A percentile compares a stretch with the other conserved stretches of the same genome.
These are phyloP conservation scores for Candoia aspera DNA, from an alignment of 2,113 vertebrate species.

Conservation along the genomic window DNA sequence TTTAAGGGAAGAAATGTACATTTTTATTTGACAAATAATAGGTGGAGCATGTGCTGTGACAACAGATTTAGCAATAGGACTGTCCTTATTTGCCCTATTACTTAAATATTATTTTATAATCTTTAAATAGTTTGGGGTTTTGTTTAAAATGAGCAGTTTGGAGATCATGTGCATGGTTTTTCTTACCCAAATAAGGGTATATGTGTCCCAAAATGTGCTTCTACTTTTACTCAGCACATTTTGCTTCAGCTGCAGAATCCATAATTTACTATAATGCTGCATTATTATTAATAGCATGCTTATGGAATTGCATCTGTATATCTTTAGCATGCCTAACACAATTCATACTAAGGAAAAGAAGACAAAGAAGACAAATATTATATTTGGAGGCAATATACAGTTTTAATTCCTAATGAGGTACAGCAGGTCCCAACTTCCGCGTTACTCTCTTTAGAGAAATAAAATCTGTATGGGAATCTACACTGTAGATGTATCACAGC, in stretches of 20 bases:
- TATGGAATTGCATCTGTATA: neutral
- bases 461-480: neutral
- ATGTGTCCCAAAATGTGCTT: neutral
- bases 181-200: slow-evolving; percentile 25
- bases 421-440: neutral
- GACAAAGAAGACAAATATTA: neutral
- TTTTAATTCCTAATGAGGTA: too few species aligned
- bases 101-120: slow-evolving; percentile 5
- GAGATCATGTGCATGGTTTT: neutral
- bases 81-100: slow-evolving; percentile 11
- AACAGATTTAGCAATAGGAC: neutral
- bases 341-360: neutral
- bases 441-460: neutral
- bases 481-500: neutral
- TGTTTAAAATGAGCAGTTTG: slow-evolving; percentile 8
- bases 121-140: neutral
- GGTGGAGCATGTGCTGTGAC: neutral
- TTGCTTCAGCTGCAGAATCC: rapidly evolving
- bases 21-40: neutral
- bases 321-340: slow-evolving; percentile 1
- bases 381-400: neutral
- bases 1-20: neutral
- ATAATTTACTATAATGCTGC: neutral
- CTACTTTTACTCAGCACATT: neutral
- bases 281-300: neutral